Conservation (phyloP, 1,140 invertebrate species). For the Dreissena polymorpha region DNA sequence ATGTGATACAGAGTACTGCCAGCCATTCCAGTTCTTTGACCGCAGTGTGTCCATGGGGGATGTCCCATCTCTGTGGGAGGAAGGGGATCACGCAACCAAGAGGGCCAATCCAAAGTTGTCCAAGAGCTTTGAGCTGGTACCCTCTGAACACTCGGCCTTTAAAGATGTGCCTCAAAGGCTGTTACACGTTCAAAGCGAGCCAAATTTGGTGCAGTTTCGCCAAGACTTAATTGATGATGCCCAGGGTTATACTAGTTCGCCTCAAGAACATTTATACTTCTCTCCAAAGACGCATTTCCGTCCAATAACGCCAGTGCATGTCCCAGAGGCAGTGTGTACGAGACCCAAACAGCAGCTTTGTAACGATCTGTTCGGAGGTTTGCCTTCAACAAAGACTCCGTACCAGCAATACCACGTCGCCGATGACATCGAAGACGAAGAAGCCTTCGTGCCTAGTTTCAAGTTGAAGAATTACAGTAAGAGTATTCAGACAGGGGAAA, state of each 20-base stretch:
- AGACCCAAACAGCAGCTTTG: slow-evolving; percentile 35
- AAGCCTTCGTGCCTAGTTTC: slow-evolving; percentile 68
- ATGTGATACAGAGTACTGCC: slow-evolving; percentile 25
- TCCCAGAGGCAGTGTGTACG: slow-evolving; percentile 25
- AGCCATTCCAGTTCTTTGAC: slow-evolving; percentile 40
- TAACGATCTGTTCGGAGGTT: slow-evolving; percentile 65
- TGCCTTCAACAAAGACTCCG: slow-evolving; percentile 58
- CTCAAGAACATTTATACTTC: slow-evolving; percentile 66
- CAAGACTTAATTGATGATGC: slow-evolving; percentile 27
- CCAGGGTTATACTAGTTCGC: slow-evolving; percentile 36
- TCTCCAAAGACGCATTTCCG: slow-evolving; percentile 72
- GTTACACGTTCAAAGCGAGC: slow-evolving; percentile 66
- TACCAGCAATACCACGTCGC: slow-evolving; percentile 64
- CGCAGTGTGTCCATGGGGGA: slow-evolving; percentile 60
- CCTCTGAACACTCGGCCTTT: slow-evolving; percentile 70
- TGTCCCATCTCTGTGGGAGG: slow-evolving; percentile 55
- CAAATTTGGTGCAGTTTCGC: slow-evolving; percentile 57
- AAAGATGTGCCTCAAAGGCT: slow-evolving; percentile 68
- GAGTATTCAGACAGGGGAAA: slow-evolving; percentile 66
- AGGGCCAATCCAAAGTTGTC: slow-evolving; percentile 52
- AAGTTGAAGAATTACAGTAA: slow-evolving; percentile 68
- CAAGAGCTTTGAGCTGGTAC: slow-evolving; percentile 67
- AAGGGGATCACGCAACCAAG: slow-evolving; percentile 16
- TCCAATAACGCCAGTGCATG: slow-evolving; percentile 65
- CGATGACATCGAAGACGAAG: slow-evolving; percentile 49